These are phyloP conservation scores for Mus pahari DNA, from an alignment of 2,113 vertebrate species.

Conservation along the genomic window DNA sequence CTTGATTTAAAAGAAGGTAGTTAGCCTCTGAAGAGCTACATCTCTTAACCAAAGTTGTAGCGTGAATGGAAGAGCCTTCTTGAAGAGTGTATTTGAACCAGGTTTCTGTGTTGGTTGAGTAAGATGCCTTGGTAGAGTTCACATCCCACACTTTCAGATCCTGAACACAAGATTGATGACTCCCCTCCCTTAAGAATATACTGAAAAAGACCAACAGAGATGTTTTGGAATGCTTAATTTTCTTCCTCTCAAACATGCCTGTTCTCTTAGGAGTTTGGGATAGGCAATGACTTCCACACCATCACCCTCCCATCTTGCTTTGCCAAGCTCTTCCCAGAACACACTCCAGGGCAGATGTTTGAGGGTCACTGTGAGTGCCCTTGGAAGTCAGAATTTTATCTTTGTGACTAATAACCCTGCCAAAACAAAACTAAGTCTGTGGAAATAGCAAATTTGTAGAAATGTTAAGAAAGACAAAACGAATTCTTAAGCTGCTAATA, in stretches of 20 bases:
- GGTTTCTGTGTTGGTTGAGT: not conserved
- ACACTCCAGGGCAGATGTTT: not conserved
- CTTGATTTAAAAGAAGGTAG: not conserved
- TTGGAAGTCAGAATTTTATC: not conserved
- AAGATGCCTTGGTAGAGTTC: not conserved
- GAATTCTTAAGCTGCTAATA: not conserved
- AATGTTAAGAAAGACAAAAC: slow-evolving; percentile 1
- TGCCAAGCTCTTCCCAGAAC: not conserved
- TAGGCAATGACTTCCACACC: accelerated
- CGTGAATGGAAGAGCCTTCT: not conserved
- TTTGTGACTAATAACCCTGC: not conserved
- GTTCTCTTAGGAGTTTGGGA: not conserved
- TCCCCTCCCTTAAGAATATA: not conserved
- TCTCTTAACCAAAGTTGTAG: not conserved
- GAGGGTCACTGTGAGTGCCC: not conserved
- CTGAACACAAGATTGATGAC: not conserved
- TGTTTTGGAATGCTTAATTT: not conserved
- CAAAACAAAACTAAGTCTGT: not conserved
- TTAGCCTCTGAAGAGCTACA: not conserved
- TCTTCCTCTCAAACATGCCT: not conserved
- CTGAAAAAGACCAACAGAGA: not conserved
- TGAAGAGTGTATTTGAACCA: not conserved
- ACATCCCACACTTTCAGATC: not conserved
- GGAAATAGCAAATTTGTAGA: not conserved
- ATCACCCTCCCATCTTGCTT: not conserved